Conservation (phyloP, 2,888 invertebrate genomes). For the Acrobasis suavella region DNA sequence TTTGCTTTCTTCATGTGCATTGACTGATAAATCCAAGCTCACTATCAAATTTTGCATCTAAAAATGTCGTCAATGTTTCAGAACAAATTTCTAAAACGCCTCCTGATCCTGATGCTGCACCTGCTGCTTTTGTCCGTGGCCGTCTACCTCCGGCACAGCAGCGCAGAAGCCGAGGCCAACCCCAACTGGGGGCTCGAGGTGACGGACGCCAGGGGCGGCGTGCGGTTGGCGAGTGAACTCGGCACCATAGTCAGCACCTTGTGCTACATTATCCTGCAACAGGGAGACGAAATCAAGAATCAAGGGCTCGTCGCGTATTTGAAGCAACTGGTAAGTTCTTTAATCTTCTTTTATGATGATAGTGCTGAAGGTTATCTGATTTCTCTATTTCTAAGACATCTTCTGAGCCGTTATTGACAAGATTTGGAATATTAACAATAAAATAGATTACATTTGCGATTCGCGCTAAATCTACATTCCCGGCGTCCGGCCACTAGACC, state of each 20-base stretch:
- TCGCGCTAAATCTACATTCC: too few relatives aligned
- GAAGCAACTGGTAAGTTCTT: constrained; percentile 90
- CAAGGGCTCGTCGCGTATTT: constrained; percentile 95
- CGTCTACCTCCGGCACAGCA: constrained; percentile 91
- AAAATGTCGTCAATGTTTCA: constrained; percentile 51
- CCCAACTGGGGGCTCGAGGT: constrained; percentile 68
- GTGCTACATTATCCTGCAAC: constrained; percentile 94
- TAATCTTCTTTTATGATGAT: too few relatives aligned
- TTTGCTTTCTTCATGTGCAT: too few relatives aligned
- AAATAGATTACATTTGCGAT: too few relatives aligned
- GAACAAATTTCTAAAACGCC: constrained; percentile 96
- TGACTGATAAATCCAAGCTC: too few relatives aligned
- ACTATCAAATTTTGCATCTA: too few relatives aligned
- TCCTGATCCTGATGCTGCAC: constrained; percentile 93
- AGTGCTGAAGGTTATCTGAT: too few relatives aligned
- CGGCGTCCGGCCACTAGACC: too few relatives aligned
- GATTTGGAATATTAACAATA: too few relatives aligned
- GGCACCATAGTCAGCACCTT: constrained; percentile 93
- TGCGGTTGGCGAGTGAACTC: constrained; percentile 90
- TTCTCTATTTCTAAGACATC: too few relatives aligned
- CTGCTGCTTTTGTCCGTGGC: constrained; percentile 93
- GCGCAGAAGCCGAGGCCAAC: constrained; percentile 59
- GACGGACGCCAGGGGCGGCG: constrained; percentile 64
- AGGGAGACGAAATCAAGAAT: constrained; percentile 96
- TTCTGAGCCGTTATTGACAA: too few relatives aligned